phyloP scores from a whole-genome alignment of 1,140 invertebrate species.

The Myzus persicae region DNA sequence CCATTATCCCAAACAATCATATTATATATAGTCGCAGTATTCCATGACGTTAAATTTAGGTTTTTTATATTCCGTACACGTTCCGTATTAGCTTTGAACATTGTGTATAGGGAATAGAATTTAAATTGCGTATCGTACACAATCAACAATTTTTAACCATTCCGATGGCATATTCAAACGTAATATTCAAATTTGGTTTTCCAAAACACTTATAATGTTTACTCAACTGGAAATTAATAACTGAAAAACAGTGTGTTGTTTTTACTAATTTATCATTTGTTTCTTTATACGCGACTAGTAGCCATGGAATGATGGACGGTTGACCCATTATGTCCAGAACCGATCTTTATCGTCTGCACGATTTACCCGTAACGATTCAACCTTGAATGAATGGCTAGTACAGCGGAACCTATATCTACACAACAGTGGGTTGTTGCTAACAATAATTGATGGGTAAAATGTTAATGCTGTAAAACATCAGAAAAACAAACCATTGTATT shows the following conservation, averaged over 20 bases:
- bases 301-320: slow-evolving; percentile 17
- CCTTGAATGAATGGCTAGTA: slow-evolving; percentile 18
- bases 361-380: slow-evolving; percentile 16
- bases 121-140: not conserved
- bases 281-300: slow-evolving; percentile 8
- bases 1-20: slow-evolving; percentile 4
- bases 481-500: slow-evolving; percentile 33
- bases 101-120: not conserved
- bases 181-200: slow-evolving; percentile 20
- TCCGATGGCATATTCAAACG: not conserved
- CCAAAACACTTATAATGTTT: slow-evolving; percentile 27
- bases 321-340: slow-evolving; percentile 34
- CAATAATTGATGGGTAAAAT: slow-evolving; percentile 12
- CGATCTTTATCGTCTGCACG: slow-evolving; percentile 36
- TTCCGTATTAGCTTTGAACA: not conserved
- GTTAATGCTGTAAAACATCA: not conserved
- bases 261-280: slow-evolving; percentile 25
- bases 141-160: not conserved
- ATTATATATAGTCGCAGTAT: not conserved
- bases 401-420: slow-evolving; percentile 14
- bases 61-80: slow-evolving; percentile 15
- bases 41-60: not conserved
- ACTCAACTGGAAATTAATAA: slow-evolving; percentile 34
- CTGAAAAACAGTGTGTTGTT: not conserved
- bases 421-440: slow-evolving; percentile 7